Base-by-base conservation (phyloP, 2,888 invertebrate species). In the Ormyrus labotus region DNA sequence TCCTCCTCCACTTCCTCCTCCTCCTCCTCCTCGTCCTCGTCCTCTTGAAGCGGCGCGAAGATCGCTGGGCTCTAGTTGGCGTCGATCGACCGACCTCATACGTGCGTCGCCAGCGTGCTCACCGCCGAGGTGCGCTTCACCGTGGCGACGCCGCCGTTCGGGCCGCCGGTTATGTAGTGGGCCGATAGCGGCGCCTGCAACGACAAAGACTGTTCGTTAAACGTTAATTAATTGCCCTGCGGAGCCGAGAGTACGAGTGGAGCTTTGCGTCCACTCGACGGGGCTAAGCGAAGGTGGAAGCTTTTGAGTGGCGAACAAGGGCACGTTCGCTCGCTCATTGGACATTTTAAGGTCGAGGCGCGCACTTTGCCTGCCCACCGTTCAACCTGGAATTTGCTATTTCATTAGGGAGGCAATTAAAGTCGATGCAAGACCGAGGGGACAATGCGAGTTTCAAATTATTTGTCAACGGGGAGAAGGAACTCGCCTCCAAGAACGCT, bases 31-130 rank as follows among this genome's bases (percentile, higher is more conserved):
- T 67, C 65, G n/a, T 50, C 57, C 9, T 67, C 67, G 1, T 50
- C 64, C 48, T 47, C 57, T 53, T 57, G 61, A 64, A 34, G 55
- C 10, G 10, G 58, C 45, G 50, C 50, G 34, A 11, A 34, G 10
- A n/a, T 0, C 63, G 47, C 45, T 47, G 81, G 86, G 85, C 86
- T 89, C 90, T 90, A 90, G 86, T 89, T 88, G 84, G 86, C 86
- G 85, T 87, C 84, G 83, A 86, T 85, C 53, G 72, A 61, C 82
- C 82, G 78, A 65, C 88, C 90, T 93, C 93, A 94, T 92, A 94
- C 94, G 88, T 94, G 94, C 88, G 94, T 94, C 84, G 94, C 94
- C 89, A 94, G 91, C 68, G 93, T 93, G 81, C 93, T 93, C 72
- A 89, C 89, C 53, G 90, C 90, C 82, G 90, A 88, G 47, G 90